phyloP scores from a whole-genome alignment of 2,888 invertebrate species.

The Stomorhina lunata region DNA sequence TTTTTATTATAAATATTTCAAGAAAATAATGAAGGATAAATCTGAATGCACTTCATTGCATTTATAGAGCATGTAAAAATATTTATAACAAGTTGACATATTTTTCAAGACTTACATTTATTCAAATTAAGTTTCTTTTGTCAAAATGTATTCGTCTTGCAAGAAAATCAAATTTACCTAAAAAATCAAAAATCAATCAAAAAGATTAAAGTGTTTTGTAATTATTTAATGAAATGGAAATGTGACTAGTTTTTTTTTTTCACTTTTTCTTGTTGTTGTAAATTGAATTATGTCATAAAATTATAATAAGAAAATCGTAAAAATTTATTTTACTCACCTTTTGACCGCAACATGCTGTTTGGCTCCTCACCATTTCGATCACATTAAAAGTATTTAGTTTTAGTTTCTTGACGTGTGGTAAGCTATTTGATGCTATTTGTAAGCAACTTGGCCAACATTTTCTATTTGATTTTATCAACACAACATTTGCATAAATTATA shows the following conservation, averaged over 20 bases:
- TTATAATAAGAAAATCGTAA: neutral
- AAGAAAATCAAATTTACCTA: conserved; percentile 2
- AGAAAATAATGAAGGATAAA: neutral
- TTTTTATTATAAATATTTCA: neutral
- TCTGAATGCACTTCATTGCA: neutral
- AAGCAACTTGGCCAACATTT: conserved; percentile 36
- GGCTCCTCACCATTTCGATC: neutral
- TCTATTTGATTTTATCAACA: conserved; percentile 16
- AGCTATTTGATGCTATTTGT: conserved; percentile 1
- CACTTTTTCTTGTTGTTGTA: neutral
- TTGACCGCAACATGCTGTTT: neutral
- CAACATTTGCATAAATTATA: neutral
- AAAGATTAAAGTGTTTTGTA: neutral
- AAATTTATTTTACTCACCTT: conserved; percentile 14
- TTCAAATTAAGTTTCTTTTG: neutral
- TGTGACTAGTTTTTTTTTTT: neutral
- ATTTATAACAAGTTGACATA: conserved; percentile 1
- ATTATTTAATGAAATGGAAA: conserved; percentile 6
- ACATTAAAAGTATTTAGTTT: neutral
- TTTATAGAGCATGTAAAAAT: neutral
- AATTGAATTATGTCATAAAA: conserved; percentile 22
- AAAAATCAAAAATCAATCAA: neutral
- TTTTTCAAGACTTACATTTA: neutral
- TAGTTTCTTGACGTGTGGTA: neutral
- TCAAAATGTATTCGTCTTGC: neutral